Evolutionary conservation across 1,140 invertebrate genomes (phyloP), one percentile per base, ranked within the genome.

Genomic region (Papilio aristodemus): DNA sequence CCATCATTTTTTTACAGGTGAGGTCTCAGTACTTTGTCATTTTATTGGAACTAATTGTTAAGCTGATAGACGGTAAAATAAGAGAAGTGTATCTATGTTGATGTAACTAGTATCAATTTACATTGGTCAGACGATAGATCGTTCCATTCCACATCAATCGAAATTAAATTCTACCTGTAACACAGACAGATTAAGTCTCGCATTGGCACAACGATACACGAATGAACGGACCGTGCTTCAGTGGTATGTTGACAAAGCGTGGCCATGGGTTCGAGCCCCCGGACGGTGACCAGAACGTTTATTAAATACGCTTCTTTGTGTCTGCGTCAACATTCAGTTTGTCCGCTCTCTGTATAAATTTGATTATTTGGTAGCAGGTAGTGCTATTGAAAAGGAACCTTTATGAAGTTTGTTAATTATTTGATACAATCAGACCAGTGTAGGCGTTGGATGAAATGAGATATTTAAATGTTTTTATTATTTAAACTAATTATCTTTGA

Each of bases 91-190:
- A 43, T 17, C 17, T 43, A 14, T 4, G 38, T 39, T 39, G 13
- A 11, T 13, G 2, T 54, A 54, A 11, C 19, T 13, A 54, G 46
- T 54, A 54, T 22, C 46, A 54, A 54, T 54, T 25, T 10, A 4
- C 9, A 22, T 54, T 54, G 11, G 19, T 54, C 46, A 19, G 46
- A 25, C 17, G 22, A 19, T 50, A 50, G 17, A 25, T 54, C 46
- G 22, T 54, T 46, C 14, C 43, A 46, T 19, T 54, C 46, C 10
- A 54, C 46, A 22, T 54, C 46, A 54, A 54, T 54, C 46, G 46
- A 54, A 54, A 54, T 54, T 54, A 54, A 54, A 54, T 54, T 54
- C 46, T 54, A 54, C 46, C 46, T 54, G 46, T 54, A 54, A 54
- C 27, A 6, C 46, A 54, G 46, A 54, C 46, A 13, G 46, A 54